Conservation (phyloP, 2,113 vertebrate species). For the Entosphenus tridentatus region DNA sequence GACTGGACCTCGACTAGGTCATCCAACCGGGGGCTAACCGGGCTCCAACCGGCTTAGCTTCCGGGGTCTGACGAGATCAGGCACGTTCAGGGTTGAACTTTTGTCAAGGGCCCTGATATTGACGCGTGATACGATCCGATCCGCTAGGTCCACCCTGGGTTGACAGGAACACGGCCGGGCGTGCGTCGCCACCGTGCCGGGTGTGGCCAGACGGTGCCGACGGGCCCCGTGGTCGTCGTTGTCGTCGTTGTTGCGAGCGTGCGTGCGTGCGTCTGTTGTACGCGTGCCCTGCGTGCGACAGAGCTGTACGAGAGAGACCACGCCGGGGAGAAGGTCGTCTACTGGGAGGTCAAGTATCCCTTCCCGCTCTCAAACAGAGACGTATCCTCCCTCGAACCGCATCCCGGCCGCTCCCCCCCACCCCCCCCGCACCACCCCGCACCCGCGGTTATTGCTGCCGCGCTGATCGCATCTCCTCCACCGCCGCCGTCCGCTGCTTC, state of each 20-base stretch:
- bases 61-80: no score
- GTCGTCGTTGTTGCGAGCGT: slow-evolving; percentile 9
- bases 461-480: no score
- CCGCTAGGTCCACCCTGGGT: background rate
- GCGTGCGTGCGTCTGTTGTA: slow-evolving; percentile 16
- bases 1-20: no score
- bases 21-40: no score
- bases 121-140: no score
- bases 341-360: slow-evolving; percentile 80
- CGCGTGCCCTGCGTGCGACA: slow-evolving; percentile 13
- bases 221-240: slow-evolving; percentile 15
- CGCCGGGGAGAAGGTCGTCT: slow-evolving; percentile 31
- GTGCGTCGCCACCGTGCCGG: background rate
- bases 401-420: no score
- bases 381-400: slow-evolving; percentile 43
- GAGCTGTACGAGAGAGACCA: slow-evolving; percentile 30
- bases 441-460: slow-evolving; percentile 3
- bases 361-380: slow-evolving; percentile 66
- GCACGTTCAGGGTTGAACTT: no score
- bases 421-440: slow-evolving; percentile 10
- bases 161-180: slow-evolving; percentile 14
- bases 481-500: no score
- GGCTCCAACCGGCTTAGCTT: no score
- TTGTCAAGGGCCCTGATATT: no score
- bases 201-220: slow-evolving; percentile 15